phyloP scores from a whole-genome alignment of 1,140 invertebrate species.

The Oncopodura yosiiana region DNA sequence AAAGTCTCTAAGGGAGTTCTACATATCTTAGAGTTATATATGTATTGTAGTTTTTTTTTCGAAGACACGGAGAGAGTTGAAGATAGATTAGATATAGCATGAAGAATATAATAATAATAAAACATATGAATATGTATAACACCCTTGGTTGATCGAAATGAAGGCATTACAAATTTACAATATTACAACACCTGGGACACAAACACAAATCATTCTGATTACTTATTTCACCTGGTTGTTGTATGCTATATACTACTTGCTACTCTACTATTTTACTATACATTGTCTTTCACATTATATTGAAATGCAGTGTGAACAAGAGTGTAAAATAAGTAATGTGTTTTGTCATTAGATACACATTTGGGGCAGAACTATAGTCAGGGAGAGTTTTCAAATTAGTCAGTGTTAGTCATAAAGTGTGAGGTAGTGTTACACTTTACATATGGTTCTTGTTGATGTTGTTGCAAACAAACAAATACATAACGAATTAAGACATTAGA shows the following conservation, averaged over 20 bases:
- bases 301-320: neutral
- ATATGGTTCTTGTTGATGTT: too few species aligned
- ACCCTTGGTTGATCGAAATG: conserved; percentile 1
- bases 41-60: neutral
- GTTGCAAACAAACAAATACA: too few species aligned
- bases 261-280: neutral
- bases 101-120: neutral
- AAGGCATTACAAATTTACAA: too few species aligned
- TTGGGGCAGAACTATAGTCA: neutral
- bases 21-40: too few species aligned
- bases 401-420: too few species aligned
- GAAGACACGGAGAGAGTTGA: neutral
- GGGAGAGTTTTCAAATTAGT: neutral
- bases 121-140: neutral
- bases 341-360: conserved; percentile 12
- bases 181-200: conserved; percentile 26
- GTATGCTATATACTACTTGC: too few species aligned
- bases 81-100: neutral
- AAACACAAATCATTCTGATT: conserved; percentile 26
- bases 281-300: neutral
- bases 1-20: too few species aligned
- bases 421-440: too few species aligned
- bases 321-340: conserved; percentile 4
- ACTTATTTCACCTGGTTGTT: conserved; percentile 23
- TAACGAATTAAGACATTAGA: too few species aligned